Percentiles rank a stretch among this genome's conserved stretches.
Evolutionary conservation across 2,113 vertebrate genomes (phyloP).

Genomic region (Xiphophorus hellerii): DNA sequence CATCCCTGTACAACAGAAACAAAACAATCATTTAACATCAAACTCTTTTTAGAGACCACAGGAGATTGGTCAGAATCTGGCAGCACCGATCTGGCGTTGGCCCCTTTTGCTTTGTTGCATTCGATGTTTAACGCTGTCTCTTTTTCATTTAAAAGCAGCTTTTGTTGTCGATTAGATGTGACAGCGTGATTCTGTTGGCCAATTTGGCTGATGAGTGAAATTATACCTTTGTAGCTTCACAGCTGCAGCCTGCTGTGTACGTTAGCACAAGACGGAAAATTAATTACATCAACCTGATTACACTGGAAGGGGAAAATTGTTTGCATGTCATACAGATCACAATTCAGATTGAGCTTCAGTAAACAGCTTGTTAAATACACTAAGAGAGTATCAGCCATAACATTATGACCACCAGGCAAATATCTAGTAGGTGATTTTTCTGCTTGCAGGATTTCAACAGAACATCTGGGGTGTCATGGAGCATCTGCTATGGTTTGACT

Average conservation of each 20-base stretch:
- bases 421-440: no score
- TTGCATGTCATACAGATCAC: conserved; percentile 1
- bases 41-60: neutral
- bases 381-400: no score
- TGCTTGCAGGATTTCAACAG: neutral
- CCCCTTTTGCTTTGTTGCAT: neutral
- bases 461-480: neutral
- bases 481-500: neutral
- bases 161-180: neutral
- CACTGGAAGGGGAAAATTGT: conserved; percentile 6
- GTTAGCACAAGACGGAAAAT: conserved; percentile 2
- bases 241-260: neutral
- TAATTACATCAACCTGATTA: conserved; percentile 13
- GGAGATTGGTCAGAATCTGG: no score
- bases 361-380: no score
- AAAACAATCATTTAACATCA: neutral
- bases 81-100: neutral
- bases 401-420: no score
- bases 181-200: neutral
- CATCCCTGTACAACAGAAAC: neutral
- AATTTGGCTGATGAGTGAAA: neutral
- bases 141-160: neutral
- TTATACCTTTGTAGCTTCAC: neutral
- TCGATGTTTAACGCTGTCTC: neutral
- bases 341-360: no score